Conservation (phyloP, 1,140 invertebrate genomes). For the Armadillidium nasatum region DNA sequence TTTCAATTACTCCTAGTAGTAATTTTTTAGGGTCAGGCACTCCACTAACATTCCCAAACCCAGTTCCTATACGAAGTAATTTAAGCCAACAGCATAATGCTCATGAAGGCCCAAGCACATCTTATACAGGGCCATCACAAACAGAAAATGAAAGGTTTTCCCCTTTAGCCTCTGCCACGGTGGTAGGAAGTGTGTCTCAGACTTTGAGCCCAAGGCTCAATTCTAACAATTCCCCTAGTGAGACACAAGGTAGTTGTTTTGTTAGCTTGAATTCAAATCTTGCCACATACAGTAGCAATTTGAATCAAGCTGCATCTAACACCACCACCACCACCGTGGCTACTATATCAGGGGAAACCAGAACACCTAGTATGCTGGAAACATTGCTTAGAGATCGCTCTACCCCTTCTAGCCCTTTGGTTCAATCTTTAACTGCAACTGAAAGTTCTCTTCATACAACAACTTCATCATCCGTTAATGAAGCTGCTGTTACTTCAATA, state of each 20-base stretch:
- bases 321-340: conserved; percentile 45
- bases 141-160: conserved; percentile 25
- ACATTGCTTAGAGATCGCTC: conserved; percentile 43
- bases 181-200: conserved; percentile 39
- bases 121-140: not conserved
- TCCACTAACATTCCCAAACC: not conserved
- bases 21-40: not conserved
- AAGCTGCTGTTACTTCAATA: not conserved
- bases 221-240: conserved; percentile 35
- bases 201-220: not conserved
- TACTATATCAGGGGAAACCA: conserved; percentile 38
- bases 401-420: conserved; percentile 13
- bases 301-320: conserved; percentile 21
- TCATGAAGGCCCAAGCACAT: not conserved
- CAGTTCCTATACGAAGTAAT: not conserved
- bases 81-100: not conserved
- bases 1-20: conserved; percentile 8
- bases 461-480: not conserved
- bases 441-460: not conserved
- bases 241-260: conserved; percentile 41
- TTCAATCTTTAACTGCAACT: not conserved
- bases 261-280: conserved; percentile 18
- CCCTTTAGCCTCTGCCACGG: conserved; percentile 46
- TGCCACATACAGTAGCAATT: not conserved
- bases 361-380: conserved; percentile 42